Evolutionary conservation across 2,888 invertebrate genomes (phyloP).

Genomic region (Chrysopilus asiliformis): DNA sequence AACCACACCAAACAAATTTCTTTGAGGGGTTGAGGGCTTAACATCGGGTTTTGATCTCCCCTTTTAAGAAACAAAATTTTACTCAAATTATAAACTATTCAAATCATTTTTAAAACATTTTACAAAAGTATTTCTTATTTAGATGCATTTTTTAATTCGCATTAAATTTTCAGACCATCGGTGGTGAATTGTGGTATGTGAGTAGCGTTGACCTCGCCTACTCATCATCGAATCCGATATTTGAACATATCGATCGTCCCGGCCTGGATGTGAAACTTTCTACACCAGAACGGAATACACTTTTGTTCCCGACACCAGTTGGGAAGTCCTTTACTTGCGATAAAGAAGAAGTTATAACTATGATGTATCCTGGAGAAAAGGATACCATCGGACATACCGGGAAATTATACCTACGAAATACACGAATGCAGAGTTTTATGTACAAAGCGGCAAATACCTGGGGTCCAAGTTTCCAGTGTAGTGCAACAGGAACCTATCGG

Average conservation of each 20-base stretch:
- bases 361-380: constrained; percentile 41
- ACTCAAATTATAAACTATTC: too few species aligned
- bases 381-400: constrained; percentile 42
- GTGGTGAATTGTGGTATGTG: constrained; percentile 81
- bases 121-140: too few species aligned
- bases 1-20: too few species aligned
- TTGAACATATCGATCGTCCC: constrained; percentile 47
- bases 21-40: too few species aligned
- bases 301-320: constrained; percentile 73
- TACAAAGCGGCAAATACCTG: constrained; percentile 58
- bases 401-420: constrained; percentile 49
- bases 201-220: constrained; percentile 62
- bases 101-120: too few species aligned
- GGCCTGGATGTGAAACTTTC: constrained; percentile 40
- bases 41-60: too few species aligned
- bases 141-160: too few species aligned
- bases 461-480: constrained; percentile 36
- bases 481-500: constrained; percentile 42
- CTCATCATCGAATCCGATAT: constrained; percentile 48
- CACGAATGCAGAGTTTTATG: constrained; percentile 79
- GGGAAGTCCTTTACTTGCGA: constrained; percentile 72
- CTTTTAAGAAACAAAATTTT: too few species aligned
- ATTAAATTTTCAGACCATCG: constrained; percentile 68
- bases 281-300: constrained; percentile 43
- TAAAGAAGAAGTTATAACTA: constrained; percentile 50